Evolutionary conservation across 2,797 vertebrate genomes (phyloP), one percentile per base, ranked within the genome.

Genomic region (Eupleurogrammus muticus): DNA sequence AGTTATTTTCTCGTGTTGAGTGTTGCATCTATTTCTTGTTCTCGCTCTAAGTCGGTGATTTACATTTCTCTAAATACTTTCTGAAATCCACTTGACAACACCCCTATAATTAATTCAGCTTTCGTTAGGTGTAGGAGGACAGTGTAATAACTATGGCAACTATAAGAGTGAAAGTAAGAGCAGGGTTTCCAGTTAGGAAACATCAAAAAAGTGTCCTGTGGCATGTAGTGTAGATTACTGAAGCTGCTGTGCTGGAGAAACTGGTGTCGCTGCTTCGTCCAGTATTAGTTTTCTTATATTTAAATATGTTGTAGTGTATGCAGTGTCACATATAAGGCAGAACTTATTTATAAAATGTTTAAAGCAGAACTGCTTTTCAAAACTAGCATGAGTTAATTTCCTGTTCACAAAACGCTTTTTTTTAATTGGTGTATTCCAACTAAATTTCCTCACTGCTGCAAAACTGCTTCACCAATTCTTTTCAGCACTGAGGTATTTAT

Each of bases 101-200:
- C 48, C 82, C 69, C 80, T 86, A 50, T 84, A 85, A 89, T 90
- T 91, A 92, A 88, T 85, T 83, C 80, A 83, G 78, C 80, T 73
- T 74, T 75, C 81, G 75, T 89, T 85, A 72, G 58, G 75, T 87
- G 87, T 89, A 81, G 87, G 87, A 92, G 87, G 85, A 90, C 87
- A 81, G 77, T 81, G 55, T 84, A 89, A 90, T 91, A 83, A 82
- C 86, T 77, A 78, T 84, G 80, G 79, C 74, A 87, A 82, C 83
- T 77, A 44, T 87, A 78, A 84, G 77, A 84, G 70, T 48, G 80
- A 79, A 79, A 82, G 73, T 86, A 79, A 67, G 62, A 79, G 56
- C 59, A 73, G 36, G 71, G 60, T 72, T 77, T 65, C 61, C 49
- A 46, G 54, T 42, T 47, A 32, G 75, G 20, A 58, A 32, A 65